Evolutionary conservation across 1,140 invertebrate species (phyloP), one percentile per base, ranked within the genome.

Genomic region (Temnothorax nylanderi): DNA sequence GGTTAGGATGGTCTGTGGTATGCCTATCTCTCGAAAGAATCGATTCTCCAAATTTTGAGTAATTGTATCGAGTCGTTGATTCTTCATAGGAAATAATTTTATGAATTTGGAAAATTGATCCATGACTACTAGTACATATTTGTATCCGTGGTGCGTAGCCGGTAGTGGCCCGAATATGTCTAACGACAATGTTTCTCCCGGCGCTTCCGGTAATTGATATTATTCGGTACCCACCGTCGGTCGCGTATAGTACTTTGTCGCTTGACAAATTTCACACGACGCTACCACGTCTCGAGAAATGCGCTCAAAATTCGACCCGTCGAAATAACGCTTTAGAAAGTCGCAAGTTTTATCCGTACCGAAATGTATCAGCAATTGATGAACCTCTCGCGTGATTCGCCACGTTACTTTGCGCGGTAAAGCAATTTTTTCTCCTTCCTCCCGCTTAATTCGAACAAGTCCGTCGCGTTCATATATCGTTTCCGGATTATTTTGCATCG

Each of bases 21-120:
- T 6, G 3, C 18, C 34, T 0, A 16, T 18, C 0, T 6, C 4
- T 0, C 2, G 0, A 44, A 41, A n/a, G 21, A 41, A 3, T 41
- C 7, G 7, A 0, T 16, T 11, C 0, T 11, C 7, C 0, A 67
- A 0, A 0, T n/a, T 34, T 2, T n/a, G 0, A 2, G 5, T 13
- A 0, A 67, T 67, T 0, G 64, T 44, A 10, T 67, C 10, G 0
- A 67, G 3, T 4, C 0, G 11, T 0, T 67, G 37, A 1, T 67
- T 13, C 5, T 13, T 3, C n/a, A 67, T 67, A 0, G 34, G 34
- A 4, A 44, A 67, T 11, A 67, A 0, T n/a, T 21, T 44, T 0
- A 13, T 3, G 0, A 3, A n/a, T 1, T 67, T 64, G 0, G 34
- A 64, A 21, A 67, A 67, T 21, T 67, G 64, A 6, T 67, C 64